A percentile compares a stretch with the other conserved stretches of the same genome.
Conservation (phyloP, 2,797 vertebrate genomes). For the Paedocypris micromegethes region DNA sequence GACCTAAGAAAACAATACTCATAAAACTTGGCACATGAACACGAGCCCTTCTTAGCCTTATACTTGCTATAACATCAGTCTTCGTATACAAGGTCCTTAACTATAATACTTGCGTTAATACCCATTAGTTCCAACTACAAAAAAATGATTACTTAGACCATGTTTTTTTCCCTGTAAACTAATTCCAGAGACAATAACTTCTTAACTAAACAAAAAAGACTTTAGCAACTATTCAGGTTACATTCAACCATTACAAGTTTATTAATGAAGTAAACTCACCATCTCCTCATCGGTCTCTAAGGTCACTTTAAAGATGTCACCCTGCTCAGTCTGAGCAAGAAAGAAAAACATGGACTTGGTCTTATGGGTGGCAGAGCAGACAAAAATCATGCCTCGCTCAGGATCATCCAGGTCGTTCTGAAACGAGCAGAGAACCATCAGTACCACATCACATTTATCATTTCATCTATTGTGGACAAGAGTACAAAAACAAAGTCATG, state of each 20-base stretch:
- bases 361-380: slow-evolving; percentile 98
- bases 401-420: slow-evolving; percentile 98
- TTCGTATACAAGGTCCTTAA: too few species aligned
- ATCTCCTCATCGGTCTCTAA: slow-evolving; percentile 98
- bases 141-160: too few species aligned
- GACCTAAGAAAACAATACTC: slow-evolving; percentile 69
- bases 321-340: slow-evolving; percentile 96
- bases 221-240: too few species aligned
- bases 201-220: too few species aligned
- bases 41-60: too few species aligned
- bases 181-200: too few species aligned
- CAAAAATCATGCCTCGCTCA: slow-evolving; percentile 97
- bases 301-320: slow-evolving; percentile 98
- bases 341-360: slow-evolving; percentile 99
- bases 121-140: too few species aligned
- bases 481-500: slow-evolving; percentile 27
- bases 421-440: slow-evolving; percentile 16
- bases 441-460: slow-evolving; percentile 5
- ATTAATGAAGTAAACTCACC: slow-evolving; percentile 66
- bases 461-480: background rate
- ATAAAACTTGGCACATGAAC: background rate
- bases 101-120: too few species aligned
- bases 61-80: too few species aligned
- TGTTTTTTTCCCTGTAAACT: too few species aligned
- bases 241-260: too few species aligned